These are phyloP conservation scores for Heterocephalus glaber DNA, from an alignment of 2,113 vertebrate species.

Conservation along the genomic window DNA sequence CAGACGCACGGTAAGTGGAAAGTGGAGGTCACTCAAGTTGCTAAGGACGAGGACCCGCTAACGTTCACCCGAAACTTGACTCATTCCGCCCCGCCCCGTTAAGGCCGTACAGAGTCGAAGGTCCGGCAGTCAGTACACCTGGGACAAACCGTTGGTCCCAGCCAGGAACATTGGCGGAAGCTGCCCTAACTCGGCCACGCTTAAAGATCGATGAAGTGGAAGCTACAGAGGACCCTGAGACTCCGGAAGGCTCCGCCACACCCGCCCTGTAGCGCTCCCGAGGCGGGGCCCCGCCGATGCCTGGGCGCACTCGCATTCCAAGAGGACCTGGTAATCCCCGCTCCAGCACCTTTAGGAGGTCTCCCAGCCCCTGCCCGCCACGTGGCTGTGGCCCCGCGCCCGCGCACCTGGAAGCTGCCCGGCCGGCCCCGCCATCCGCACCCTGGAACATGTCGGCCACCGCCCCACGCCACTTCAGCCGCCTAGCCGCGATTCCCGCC, in stretches of 20 bases:
- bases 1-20: neutral
- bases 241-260: neutral
- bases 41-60: neutral
- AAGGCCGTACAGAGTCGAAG: neutral
- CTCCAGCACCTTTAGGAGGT: slow-evolving; percentile 72
- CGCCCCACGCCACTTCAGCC: slow-evolving; percentile 47
- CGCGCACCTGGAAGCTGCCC: slow-evolving; percentile 91
- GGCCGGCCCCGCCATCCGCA: slow-evolving; percentile 81
- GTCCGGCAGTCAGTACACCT: no score
- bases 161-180: neutral
- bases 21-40: neutral
- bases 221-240: neutral
- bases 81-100: neutral
- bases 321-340: slow-evolving; percentile 81
- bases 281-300: neutral
- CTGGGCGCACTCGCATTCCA: slow-evolving; percentile 84
- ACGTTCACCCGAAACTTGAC: neutral
- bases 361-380: neutral
- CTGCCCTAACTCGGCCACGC: neutral
- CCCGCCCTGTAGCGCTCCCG: neutral
- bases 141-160: neutral
- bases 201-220: neutral
- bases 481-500: slow-evolving; percentile 47
- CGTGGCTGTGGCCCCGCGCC: neutral
- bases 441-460: slow-evolving; percentile 91